Evolutionary conservation across 2,113 vertebrate genomes (phyloP), one percentile per base, ranked within the genome.

Genomic region (Xenopus borealis): DNA sequence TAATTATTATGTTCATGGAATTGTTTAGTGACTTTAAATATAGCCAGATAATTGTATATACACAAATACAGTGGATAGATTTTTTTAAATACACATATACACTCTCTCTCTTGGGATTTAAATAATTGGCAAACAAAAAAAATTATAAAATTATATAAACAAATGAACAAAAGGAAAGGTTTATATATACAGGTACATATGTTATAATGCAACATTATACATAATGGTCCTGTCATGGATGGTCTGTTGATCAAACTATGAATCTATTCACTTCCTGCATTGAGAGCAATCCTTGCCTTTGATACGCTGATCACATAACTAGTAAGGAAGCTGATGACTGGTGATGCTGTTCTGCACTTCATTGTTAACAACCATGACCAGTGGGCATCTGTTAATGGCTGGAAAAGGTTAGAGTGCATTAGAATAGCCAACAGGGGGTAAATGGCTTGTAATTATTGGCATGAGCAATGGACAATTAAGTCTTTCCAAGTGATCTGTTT

Each of bases 151-250:
- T 27, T 27, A 27, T 27, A 27, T 3, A 27, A 2, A 27, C 23
- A 27, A 27, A 27, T 27, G 23, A 1, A 27, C 23, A 27, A 27
- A 27, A 27, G 3, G 23, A 27, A 27, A 27, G 1, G 23, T 27
- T 27, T 27, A 27, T 27, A 7, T 40, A 9, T 9, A 40, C 33
- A 40, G 3, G 72, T 79, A 80, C 79, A 78, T 79, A 83, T 75
- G 73, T 76, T n/a, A 53, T 78, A 78, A 82, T 27, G 23, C 23
- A 27, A 27, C 23, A 27, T 27, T 27, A 81, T 72, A 76, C 44
- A 66, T 81, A 81, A 71, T 72, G 77, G 81, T 81, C 85, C 86
- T 79, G 82, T 76, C 7, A 70, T 50, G 47, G 46, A 9, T 50
- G 5, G 11, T 4, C 10, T 50, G 47, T 2, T 50, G 10, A 5